These are phyloP conservation scores for Pteropus alecto DNA, from an alignment of 2,113 vertebrate genomes.

Conservation along the genomic window DNA sequence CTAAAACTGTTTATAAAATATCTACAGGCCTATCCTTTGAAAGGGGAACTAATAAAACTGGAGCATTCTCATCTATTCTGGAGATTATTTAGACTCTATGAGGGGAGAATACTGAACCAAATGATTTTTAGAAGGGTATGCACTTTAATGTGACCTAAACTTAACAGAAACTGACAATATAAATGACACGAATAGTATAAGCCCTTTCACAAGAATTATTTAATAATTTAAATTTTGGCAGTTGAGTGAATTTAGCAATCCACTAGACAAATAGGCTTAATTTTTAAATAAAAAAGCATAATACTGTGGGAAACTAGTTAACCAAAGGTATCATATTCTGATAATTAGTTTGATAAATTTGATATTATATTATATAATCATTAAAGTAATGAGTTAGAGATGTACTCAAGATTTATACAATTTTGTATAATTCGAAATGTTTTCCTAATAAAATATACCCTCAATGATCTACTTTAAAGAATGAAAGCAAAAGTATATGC, in stretches of 20 bases:
- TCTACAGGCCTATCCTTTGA: neutral
- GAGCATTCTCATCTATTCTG: neutral
- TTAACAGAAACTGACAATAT: neutral
- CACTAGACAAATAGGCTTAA: neutral
- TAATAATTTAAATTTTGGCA: neutral
- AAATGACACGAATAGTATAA: neutral
- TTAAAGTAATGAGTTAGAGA: constrained; percentile 9
- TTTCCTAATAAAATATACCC: constrained; percentile 22
- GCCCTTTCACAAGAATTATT: neutral
- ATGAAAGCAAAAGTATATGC: neutral
- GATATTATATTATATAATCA: neutral
- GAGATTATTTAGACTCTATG: neutral
- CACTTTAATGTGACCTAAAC: neutral
- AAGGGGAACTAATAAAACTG: neutral
- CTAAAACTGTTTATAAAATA: neutral
- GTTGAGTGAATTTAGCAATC: neutral
- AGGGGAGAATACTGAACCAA: neutral
- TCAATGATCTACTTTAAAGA: constrained; percentile 23
- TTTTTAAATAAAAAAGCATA: neutral
- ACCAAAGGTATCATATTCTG: constrained; percentile 12
- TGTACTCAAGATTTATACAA: neutral
- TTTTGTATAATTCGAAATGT: neutral
- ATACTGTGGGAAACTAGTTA: neutral
- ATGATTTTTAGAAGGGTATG: neutral
- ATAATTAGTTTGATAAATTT: neutral